phyloP scores from a whole-genome alignment of 2,113 vertebrate species.

The Petrocephalus microphthalmus region DNA sequence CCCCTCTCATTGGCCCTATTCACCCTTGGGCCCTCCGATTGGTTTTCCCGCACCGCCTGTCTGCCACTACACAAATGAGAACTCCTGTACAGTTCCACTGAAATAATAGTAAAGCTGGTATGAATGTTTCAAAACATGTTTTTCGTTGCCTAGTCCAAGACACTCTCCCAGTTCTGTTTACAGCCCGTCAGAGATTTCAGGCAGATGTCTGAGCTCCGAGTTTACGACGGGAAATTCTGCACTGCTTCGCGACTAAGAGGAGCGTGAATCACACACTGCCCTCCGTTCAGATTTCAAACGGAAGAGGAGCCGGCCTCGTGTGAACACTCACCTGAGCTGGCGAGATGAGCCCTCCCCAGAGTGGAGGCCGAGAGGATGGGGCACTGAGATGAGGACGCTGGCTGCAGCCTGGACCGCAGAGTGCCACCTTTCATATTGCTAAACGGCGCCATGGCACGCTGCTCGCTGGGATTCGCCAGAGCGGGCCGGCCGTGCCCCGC shows the following conservation, averaged over 20 bases:
- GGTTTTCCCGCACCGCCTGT: background rate
- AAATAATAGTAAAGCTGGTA: background rate
- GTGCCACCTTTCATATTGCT: slow-evolving; percentile 16
- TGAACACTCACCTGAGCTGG: background rate
- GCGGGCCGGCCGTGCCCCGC: background rate
- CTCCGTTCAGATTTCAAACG: background rate
- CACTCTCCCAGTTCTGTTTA: background rate
- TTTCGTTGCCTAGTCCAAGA: background rate
- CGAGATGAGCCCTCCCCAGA: background rate
- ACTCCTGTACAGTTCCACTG: background rate
- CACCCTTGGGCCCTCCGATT: background rate
- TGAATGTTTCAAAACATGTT: slow-evolving; percentile 3
- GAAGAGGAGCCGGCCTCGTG: background rate
- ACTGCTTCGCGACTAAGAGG: background rate
- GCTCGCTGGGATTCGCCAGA: slow-evolving; percentile 14
- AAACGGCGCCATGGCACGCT: slow-evolving; percentile 3
- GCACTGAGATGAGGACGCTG: background rate
- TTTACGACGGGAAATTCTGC: background rate
- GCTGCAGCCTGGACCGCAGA: background rate
- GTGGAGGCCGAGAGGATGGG: background rate
- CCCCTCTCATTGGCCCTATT: background rate
- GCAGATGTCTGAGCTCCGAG: background rate
- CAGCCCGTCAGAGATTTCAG: background rate
- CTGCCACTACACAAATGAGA: background rate
- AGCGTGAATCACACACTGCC: background rate